These are phyloP conservation scores for Diorhabda sublineata DNA, from an alignment of 1,140 invertebrate genomes.

Conservation along the genomic window DNA sequence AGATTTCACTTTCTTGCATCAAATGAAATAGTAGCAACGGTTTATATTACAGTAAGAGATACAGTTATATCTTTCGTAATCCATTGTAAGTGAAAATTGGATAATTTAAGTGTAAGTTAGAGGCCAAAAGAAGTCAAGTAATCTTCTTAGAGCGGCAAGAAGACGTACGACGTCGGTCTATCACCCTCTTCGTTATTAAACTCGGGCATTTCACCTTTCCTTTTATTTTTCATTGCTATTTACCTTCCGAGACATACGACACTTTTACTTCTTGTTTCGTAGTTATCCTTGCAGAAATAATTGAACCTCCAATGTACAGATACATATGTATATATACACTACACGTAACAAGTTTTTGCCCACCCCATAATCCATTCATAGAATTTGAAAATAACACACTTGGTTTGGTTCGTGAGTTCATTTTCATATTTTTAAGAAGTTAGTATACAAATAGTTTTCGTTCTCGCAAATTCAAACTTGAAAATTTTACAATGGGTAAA, in stretches of 20 bases:
- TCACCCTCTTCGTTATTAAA: constrained; percentile 13
- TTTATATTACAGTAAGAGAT: constrained; percentile 1
- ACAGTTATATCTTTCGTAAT: neutral
- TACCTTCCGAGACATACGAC: constrained; percentile 6
- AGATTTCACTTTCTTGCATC: neutral
- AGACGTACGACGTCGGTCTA: constrained; percentile 21
- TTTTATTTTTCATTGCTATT: constrained; percentile 16
- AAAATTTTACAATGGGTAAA: too few relatives aligned
- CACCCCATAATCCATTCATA: too few relatives aligned
- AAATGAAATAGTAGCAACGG: neutral
- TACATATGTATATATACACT: too few relatives aligned
- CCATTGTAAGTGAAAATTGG: constrained; percentile 2
- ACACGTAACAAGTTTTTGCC: too few relatives aligned
- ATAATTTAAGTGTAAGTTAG: constrained; percentile 20
- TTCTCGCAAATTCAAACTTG: too few relatives aligned
- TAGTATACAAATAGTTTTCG: too few relatives aligned
- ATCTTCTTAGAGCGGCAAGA: constrained; percentile 26
- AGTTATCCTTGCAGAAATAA: too few relatives aligned
- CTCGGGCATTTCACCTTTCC: constrained; percentile 13
- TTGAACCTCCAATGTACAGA: too few relatives aligned
- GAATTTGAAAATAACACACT: too few relatives aligned
- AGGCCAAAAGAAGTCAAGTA: constrained; percentile 28
- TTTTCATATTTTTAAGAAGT: too few relatives aligned
- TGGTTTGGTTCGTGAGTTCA: too few relatives aligned
- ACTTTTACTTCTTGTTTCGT: neutral